Evolutionary conservation across 2,888 invertebrate genomes (phyloP).

Genomic region (Cremastinae sp.): DNA sequence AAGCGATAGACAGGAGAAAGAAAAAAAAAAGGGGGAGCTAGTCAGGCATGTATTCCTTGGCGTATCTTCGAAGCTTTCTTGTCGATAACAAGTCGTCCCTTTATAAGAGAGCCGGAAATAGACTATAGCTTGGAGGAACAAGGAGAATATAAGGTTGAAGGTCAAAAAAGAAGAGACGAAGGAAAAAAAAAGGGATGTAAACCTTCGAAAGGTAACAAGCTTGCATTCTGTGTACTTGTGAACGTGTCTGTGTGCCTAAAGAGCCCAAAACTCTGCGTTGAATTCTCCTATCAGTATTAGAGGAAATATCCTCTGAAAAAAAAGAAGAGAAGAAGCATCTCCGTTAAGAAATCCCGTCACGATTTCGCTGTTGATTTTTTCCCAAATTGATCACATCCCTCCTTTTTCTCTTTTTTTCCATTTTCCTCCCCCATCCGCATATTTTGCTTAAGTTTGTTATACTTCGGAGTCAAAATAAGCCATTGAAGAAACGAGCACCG

Average conservation of each 20-base stretch:
- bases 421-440: background rate
- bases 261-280: constrained; percentile 25
- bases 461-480: background rate
- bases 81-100: constrained; percentile 44
- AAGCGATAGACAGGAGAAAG: constrained; percentile 18
- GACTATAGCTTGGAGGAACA: constrained; percentile 4
- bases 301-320: constrained; percentile 40
- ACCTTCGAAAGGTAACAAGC: constrained; percentile 40
- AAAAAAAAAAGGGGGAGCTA: constrained; percentile 22
- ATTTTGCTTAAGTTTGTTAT: background rate
- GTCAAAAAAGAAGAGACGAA: constrained; percentile 13
- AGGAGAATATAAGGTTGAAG: constrained; percentile 26
- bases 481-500: background rate
- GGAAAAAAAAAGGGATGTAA: constrained; percentile 1
- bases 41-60: constrained; percentile 7
- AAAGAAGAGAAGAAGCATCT: background rate
- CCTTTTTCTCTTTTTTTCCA: constrained; percentile 2
- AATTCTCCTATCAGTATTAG: constrained; percentile 52
- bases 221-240: constrained; percentile 26
- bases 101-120: constrained; percentile 18
- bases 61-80: constrained; percentile 30
- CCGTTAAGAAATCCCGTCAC: constrained; percentile 53
- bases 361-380: constrained; percentile 36
- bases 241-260: constrained; percentile 28
- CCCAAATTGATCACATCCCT: constrained; percentile 30